These are phyloP conservation scores for Melinaea menophilus DNA, from an alignment of 2,888 invertebrate genomes.

Conservation along the genomic window DNA sequence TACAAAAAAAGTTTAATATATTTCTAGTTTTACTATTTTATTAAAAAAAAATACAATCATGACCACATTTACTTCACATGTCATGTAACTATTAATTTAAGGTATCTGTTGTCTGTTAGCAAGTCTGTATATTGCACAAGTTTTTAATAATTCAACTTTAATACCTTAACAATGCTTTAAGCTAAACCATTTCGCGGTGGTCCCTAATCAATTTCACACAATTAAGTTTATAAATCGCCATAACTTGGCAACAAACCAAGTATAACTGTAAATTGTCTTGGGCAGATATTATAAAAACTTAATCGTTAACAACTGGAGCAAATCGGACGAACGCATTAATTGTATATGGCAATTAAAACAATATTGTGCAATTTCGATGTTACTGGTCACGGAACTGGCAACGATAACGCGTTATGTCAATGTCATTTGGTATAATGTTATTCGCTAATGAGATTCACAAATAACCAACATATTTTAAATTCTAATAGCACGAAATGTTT, in stretches of 20 bases:
- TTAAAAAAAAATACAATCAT: no score
- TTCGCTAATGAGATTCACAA: neutral
- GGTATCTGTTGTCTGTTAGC: no score
- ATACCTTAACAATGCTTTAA: neutral
- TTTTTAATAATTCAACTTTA: no score
- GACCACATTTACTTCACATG: no score
- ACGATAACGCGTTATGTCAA: conserved; percentile 13
- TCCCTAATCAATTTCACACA: conserved; percentile 44
- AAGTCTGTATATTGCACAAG: no score
- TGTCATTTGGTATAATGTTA: conserved; percentile 6
- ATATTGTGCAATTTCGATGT: conserved; percentile 68
- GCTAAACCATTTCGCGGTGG: conserved; percentile 12
- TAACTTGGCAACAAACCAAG: conserved; percentile 55
- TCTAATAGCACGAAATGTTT: no score
- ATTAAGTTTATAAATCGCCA: conserved; percentile 54
- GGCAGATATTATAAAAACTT: conserved; percentile 65
- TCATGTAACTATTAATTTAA: no score
- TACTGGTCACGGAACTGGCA: conserved; percentile 45
- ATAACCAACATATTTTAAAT: no score
- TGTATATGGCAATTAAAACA: conserved; percentile 60
- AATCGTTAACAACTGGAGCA: conserved; percentile 76
- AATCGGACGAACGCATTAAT: conserved; percentile 69
- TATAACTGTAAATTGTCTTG: conserved; percentile 69
- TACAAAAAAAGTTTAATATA: no score
- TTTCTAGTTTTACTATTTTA: no score